Base-by-base conservation (phyloP, 2,113 vertebrate species). In the Chaenogobius annularis region DNA sequence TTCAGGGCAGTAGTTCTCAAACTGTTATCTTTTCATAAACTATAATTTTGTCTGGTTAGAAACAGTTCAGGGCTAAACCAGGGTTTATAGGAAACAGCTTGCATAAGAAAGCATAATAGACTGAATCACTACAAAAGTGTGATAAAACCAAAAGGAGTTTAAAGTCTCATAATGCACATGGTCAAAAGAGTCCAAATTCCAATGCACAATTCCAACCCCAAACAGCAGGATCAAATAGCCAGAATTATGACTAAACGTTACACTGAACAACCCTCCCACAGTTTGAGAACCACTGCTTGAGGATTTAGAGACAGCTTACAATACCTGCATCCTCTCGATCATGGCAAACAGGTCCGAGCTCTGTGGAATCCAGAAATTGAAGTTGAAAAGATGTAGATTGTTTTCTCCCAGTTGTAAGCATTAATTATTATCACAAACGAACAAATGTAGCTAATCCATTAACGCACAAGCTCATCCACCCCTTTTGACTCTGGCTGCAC, bases 301-400 rank as follows among this genome's bases (percentile, higher is more conserved):
- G 10, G 74, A 15, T 37, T 17, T 23, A 17, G 22, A 66, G 70
- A 73, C 50, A 56, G 48, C 54, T 75, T 13, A 88, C 87, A 86
- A 92, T 94, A 97, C 95, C 96, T 97, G 95, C 88, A 96, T 95
- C 92, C 94, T 94, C 78, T 96, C 95, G 87, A 97, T 95, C 95
- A 96, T 96, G 85, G 94, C 94, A 95, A 96, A 95, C 84, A 97
- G 90, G 86, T 95, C 95, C 74, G 93, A 93, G 89, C 84, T 95
- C 95, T 97, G 91, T 67, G 72, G 77, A 73, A 90, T 85, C 85
- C 82, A 84, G 56, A 85, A 75, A 43, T 54, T n/a, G n/a, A 67
- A 62, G 52, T 75, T 79, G 72, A 72, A 19, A 37, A 65, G 72
- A 37, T 26, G 43, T 22, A 65, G 43, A 44, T 69, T 79, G 66